Conservation (phyloP, 2,113 vertebrate species). For the Clinocottus analis region DNA sequence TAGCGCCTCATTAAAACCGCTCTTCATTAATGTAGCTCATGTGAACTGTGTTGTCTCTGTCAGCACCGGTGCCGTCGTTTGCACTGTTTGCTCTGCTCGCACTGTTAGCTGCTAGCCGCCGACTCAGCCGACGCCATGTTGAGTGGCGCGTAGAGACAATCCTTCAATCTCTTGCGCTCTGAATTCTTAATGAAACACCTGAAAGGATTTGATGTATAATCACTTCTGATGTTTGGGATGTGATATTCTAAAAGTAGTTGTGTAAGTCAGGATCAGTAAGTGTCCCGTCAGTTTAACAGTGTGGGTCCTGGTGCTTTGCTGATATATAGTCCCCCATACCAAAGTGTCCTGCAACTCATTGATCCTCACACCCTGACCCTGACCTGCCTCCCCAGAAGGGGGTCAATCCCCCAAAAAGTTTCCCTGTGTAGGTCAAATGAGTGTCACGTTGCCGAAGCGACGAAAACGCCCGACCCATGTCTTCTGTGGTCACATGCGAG, state of each 20-base stretch:
- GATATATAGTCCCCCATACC: background rate
- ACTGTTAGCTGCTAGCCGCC: too few species aligned
- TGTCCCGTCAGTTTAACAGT: background rate
- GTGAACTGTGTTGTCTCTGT: too few species aligned
- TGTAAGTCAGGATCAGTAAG: background rate
- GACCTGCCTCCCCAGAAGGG: constrained; percentile 20
- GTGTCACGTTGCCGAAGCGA: constrained; percentile 42
- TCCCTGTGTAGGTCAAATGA: constrained; percentile 24
- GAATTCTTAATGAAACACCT: background rate
- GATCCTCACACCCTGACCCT: constrained; percentile 30
- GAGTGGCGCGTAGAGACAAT: background rate
- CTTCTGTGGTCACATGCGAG: constrained; percentile 13
- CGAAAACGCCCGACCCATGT: constrained; percentile 37
- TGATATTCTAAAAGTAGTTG: background rate
- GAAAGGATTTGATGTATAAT: background rate
- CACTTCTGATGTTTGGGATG: background rate
- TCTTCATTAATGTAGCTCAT: too few species aligned
- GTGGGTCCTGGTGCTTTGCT: background rate
- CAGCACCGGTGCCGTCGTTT: too few species aligned
- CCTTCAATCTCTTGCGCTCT: background rate
- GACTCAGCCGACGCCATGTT: too few species aligned
- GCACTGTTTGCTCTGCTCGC: too few species aligned
- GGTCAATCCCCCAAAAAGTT: background rate
- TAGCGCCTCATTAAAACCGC: too few species aligned
- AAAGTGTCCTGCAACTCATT: constrained; percentile 5